These are phyloP conservation scores for Falco cherrug DNA, from an alignment of 2,797 vertebrate genomes.

Conservation along the genomic window DNA sequence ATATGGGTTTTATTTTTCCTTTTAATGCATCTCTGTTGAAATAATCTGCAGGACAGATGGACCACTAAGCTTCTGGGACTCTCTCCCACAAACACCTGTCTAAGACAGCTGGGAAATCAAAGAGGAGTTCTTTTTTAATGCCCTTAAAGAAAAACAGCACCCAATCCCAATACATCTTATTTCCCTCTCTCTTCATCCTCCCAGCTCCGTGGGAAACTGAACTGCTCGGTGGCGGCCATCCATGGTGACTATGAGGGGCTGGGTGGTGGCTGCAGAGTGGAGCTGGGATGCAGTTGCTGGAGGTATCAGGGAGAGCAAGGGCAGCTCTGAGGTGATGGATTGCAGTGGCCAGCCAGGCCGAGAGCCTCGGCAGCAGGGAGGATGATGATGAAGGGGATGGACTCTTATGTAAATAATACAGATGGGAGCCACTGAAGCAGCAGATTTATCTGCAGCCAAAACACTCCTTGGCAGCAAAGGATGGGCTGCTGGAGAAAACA, in stretches of 20 bases:
- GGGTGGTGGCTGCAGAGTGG: background rate
- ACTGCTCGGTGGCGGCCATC: background rate
- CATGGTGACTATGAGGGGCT: background rate
- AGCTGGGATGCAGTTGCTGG: background rate
- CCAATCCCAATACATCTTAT: background rate
- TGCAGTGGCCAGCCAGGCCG: background rate
- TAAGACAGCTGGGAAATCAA: conserved; percentile 26
- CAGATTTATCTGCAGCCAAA: background rate
- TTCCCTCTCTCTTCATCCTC: background rate
- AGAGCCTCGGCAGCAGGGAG: background rate
- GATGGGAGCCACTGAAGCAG: background rate
- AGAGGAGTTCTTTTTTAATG: background rate
- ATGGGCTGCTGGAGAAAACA: background rate
- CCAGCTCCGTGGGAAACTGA: background rate
- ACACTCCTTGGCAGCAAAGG: background rate
- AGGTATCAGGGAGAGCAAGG: background rate
- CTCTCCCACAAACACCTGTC: conserved; percentile 45
- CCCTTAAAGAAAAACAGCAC: background rate
- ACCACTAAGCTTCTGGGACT: background rate
- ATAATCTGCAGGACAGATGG: conserved; percentile 61
- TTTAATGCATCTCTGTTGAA: conserved; percentile 4
- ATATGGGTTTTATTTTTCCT: conserved; percentile 30
- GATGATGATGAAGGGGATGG: background rate
- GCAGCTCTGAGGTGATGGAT: background rate
- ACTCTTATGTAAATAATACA: background rate